Evolutionary conservation across 2,113 vertebrate genomes (phyloP).

Genomic region (Lophura nycthemera): DNA sequence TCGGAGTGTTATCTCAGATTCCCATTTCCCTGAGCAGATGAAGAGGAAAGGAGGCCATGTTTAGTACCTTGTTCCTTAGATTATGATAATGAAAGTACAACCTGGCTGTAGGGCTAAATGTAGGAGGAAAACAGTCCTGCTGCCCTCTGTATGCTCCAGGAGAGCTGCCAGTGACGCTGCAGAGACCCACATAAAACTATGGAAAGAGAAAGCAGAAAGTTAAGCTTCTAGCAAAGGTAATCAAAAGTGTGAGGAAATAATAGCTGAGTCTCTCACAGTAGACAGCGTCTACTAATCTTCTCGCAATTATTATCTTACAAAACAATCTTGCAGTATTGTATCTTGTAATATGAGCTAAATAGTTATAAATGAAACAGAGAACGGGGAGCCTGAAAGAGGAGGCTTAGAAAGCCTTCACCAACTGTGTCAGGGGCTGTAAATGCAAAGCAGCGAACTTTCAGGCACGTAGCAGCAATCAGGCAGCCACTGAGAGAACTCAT

Average conservation of each 20-base stretch:
- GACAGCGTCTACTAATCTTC: background rate
- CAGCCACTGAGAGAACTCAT: background rate
- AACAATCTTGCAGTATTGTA: background rate
- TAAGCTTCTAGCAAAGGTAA: background rate
- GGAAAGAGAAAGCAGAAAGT: background rate
- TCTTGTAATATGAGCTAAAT: background rate
- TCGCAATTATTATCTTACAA: background rate
- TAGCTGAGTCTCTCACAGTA: background rate
- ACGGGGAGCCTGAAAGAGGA: background rate
- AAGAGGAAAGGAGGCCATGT: background rate
- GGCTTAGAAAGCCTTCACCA: background rate
- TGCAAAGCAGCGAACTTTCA: background rate
- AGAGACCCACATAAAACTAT: background rate
- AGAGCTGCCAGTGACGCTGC: background rate
- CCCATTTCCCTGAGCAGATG: background rate
- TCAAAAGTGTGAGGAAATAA: background rate
- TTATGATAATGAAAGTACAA: background rate
- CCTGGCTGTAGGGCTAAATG: slow-evolving; percentile 28
- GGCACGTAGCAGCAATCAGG: background rate
- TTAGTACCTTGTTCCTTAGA: slow-evolving; percentile 32
- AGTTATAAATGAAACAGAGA: background rate
- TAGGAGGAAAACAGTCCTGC: background rate
- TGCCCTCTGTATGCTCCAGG: background rate
- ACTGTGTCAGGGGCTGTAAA: background rate
- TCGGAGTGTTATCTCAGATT: background rate